phyloP scores from a whole-genome alignment of 2,888 invertebrate species.

The Abscondita cerata region DNA sequence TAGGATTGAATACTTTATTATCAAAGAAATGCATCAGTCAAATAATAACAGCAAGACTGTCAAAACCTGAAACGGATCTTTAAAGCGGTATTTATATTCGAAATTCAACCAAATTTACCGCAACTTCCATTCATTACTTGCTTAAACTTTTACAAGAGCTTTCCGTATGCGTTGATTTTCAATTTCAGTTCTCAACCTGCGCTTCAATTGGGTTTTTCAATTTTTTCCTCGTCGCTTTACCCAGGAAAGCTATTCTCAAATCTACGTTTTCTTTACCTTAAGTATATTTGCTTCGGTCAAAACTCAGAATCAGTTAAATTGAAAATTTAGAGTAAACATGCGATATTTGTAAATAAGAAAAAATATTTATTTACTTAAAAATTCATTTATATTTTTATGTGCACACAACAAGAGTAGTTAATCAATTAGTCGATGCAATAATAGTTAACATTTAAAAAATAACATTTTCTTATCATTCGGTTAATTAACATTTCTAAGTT shows the following conservation, averaged over 20 bases:
- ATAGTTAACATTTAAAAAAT: slow-evolving; percentile 42
- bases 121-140: slow-evolving; percentile 8
- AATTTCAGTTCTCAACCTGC: slow-evolving; percentile 12
- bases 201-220: slow-evolving; percentile 19
- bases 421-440: slow-evolving; percentile 35
- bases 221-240: slow-evolving; percentile 15
- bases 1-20: slow-evolving; percentile 11
- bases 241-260: slow-evolving; percentile 20
- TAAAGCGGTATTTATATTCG: slow-evolving; percentile 6
- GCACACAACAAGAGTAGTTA: not conserved
- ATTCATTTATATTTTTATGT: not conserved
- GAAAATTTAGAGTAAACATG: slow-evolving; percentile 20
- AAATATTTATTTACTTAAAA: no score
- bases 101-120: slow-evolving; percentile 6
- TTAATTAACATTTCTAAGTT: slow-evolving; percentile 53
- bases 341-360: no score
- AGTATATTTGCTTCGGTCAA: slow-evolving; percentile 19
- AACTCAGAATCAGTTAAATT: slow-evolving; percentile 16
- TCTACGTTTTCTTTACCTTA: slow-evolving; percentile 17
- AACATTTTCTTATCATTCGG: slow-evolving; percentile 47
- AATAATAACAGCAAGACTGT: slow-evolving; percentile 9
- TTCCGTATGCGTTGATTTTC: slow-evolving; percentile 18
- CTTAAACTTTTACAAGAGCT: slow-evolving; percentile 12
- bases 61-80: slow-evolving; percentile 8
- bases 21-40: slow-evolving; percentile 11